Evolutionary conservation across 1,140 invertebrate genomes (phyloP).

Genomic region (Euura saliciscinereae): DNA sequence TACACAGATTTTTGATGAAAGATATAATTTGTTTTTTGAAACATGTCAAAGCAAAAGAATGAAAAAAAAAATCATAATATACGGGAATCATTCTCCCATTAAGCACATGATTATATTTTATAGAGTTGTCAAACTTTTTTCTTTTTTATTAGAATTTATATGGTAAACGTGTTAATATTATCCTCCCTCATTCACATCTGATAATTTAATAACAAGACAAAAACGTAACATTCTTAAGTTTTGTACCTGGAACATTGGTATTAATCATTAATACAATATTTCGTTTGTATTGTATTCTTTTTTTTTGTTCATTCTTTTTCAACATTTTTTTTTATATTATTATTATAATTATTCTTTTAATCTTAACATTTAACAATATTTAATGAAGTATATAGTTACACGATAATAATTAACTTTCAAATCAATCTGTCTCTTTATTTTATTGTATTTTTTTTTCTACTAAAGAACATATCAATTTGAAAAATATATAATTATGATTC

Average conservation of each 20-base stretch:
- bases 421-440: not conserved
- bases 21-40: conserved; percentile 13
- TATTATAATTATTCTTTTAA: not conserved
- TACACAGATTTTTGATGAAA: conserved; percentile 12
- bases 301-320: no score
- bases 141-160: not conserved
- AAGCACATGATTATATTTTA: not conserved
- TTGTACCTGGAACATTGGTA: conserved; percentile 5
- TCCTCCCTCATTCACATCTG: not conserved
- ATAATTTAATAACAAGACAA: not conserved
- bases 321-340: no score
- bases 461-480: not conserved
- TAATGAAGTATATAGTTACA: not conserved
- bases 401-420: not conserved
- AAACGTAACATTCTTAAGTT: not conserved
- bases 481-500: not conserved
- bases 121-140: not conserved
- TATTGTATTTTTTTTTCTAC: not conserved
- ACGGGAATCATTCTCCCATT: not conserved
- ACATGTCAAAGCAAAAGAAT: not conserved
- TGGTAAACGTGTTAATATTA: not conserved
- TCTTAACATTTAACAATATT: conserved; percentile 1
- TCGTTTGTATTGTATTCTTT: no score
- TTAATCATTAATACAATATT: not conserved
- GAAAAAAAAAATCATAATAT: conserved; percentile 3